Conservation (phyloP, 1,140 invertebrate genomes). For the Cataglyphis hispanica region DNA sequence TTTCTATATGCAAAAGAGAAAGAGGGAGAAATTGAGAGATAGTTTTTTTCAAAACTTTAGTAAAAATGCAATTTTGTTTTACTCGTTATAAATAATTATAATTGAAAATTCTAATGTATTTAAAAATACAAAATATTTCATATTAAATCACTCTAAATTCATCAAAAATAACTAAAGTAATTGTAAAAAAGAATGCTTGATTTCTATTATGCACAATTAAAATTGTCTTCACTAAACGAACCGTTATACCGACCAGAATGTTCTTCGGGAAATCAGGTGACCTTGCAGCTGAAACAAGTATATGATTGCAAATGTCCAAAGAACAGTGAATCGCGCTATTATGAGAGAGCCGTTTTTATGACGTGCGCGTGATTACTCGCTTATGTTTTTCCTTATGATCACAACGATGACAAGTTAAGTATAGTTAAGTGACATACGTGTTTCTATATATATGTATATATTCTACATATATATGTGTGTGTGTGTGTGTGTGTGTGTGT, state of each 20-base stretch:
- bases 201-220: background rate
- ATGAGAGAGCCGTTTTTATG: slow-evolving; percentile 36
- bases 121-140: background rate
- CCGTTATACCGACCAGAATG: background rate
- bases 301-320: background rate
- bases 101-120: background rate
- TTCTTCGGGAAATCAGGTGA: background rate
- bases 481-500: background rate
- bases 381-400: slow-evolving; percentile 24
- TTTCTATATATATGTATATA: background rate
- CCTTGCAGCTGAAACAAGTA: background rate
- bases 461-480: no score
- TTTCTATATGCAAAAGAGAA: background rate
- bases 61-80: background rate
- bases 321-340: slow-evolving; percentile 33
- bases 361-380: slow-evolving; percentile 37
- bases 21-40: background rate
- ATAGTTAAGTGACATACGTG: slow-evolving; percentile 61
- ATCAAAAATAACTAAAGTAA: background rate
- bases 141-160: background rate
- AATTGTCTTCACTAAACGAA: background rate
- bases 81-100: background rate
- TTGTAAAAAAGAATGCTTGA: background rate
- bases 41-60: background rate
- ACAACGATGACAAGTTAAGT: slow-evolving; percentile 33